These are phyloP conservation scores for Gadopsis marmoratus DNA, from an alignment of 2,797 vertebrate genomes.

Conservation along the genomic window DNA sequence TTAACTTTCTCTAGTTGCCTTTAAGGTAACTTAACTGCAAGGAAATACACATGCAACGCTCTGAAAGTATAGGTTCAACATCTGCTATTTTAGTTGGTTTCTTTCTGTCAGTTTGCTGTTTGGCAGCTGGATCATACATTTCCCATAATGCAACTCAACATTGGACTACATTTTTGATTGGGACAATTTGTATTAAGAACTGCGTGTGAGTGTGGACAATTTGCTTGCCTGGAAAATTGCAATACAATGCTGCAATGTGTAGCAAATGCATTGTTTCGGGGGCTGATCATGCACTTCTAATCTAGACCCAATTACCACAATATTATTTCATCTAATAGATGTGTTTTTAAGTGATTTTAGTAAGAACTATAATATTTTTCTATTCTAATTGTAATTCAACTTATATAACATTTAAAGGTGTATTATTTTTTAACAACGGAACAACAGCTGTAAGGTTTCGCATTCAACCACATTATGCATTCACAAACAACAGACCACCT, in stretches of 20 bases:
- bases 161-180: background rate
- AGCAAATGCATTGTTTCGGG: background rate
- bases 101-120: background rate
- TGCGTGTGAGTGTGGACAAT: background rate
- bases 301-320: background rate
- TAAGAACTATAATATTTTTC: no score
- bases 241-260: background rate
- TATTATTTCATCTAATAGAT: background rate
- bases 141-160: background rate
- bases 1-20: background rate
- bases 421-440: fast-evolving
- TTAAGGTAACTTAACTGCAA: background rate
- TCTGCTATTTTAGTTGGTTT: background rate
- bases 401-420: background rate
- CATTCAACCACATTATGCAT: no score
- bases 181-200: background rate
- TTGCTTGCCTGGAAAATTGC: background rate
- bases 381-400: background rate
- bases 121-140: background rate
- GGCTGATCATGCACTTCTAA: constrained; percentile 22
- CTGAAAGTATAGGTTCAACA: background rate
- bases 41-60: background rate
- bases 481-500: background rate
- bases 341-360: background rate
- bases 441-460: background rate